These are phyloP conservation scores for Thereuonema tuberculata DNA, from an alignment of 1,140 invertebrate genomes.

Conservation along the genomic window DNA sequence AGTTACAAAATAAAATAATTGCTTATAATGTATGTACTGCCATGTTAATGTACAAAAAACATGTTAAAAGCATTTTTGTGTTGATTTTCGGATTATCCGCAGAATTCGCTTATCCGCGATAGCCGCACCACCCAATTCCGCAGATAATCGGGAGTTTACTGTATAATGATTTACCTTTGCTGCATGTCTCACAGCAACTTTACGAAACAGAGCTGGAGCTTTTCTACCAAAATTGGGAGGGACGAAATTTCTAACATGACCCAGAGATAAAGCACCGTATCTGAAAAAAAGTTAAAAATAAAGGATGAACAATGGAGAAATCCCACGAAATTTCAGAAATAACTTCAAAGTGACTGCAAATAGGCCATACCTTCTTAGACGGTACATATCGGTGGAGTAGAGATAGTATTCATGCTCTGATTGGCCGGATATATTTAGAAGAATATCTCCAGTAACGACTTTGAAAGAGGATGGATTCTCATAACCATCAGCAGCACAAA, in stretches of 20 bases:
- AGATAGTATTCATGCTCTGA: conserved; percentile 31
- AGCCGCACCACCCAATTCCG: no score
- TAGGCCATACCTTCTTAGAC: conserved; percentile 26
- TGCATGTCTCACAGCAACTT: conserved; percentile 31
- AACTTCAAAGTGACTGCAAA: background rate
- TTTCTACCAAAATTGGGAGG: conserved; percentile 32
- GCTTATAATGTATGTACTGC: no score
- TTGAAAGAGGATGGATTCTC: conserved; percentile 27
- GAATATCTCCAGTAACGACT: conserved; percentile 31
- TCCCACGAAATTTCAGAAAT: background rate
- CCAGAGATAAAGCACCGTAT: conserved; percentile 35
- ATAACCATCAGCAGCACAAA: conserved; percentile 23
- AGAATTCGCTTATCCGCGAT: no score
- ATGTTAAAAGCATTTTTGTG: no score
- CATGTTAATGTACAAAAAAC: no score
- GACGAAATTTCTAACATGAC: conserved; percentile 26
- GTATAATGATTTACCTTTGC: conserved; percentile 31
- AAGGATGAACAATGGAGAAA: background rate
- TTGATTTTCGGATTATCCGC: no score
- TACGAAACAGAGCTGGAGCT: conserved; percentile 31
- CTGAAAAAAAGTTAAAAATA: conserved; percentile 17
- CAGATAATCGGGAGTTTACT: no score
- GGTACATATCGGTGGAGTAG: conserved; percentile 32
- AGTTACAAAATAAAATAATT: no score
- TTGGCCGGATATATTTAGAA: conserved; percentile 32